phyloP scores from a whole-genome alignment of 1,140 invertebrate genomes.

The Heliconius congener region DNA sequence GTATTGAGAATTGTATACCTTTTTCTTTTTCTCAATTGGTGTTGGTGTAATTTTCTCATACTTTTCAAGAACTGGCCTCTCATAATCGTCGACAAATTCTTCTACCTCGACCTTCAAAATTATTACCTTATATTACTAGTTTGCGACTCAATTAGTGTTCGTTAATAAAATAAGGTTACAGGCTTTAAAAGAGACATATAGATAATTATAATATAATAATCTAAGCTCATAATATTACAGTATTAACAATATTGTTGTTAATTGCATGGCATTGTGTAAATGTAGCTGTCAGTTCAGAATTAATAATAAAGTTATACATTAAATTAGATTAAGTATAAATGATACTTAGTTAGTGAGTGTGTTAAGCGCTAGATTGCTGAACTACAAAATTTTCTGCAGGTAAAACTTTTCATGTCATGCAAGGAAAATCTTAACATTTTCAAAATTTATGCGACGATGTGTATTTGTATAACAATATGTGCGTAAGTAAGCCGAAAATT shows the following conservation, averaged over 20 bases:
- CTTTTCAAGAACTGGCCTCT: constrained; percentile 86
- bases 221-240: not conserved
- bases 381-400: not conserved
- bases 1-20: constrained; percentile 40
- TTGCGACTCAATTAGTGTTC: not conserved
- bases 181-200: not conserved
- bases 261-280: not conserved
- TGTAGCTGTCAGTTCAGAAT: not conserved
- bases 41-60: constrained; percentile 82
- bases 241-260: not conserved
- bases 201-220: not conserved
- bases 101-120: constrained; percentile 80
- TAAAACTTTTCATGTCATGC: not conserved
- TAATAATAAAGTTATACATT: not conserved
- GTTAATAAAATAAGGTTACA: not conserved
- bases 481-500: not conserved
- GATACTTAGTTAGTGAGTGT: not conserved
- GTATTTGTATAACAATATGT: not conserved
- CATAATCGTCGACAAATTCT: constrained; percentile 84
- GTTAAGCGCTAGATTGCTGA: not conserved
- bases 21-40: constrained; percentile 68
- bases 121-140: not conserved
- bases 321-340: not conserved
- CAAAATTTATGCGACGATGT: not conserved
- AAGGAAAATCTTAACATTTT: not conserved